These are phyloP conservation scores for Orchestia grillus DNA, from an alignment of 1,140 invertebrate species.

Conservation along the genomic window DNA sequence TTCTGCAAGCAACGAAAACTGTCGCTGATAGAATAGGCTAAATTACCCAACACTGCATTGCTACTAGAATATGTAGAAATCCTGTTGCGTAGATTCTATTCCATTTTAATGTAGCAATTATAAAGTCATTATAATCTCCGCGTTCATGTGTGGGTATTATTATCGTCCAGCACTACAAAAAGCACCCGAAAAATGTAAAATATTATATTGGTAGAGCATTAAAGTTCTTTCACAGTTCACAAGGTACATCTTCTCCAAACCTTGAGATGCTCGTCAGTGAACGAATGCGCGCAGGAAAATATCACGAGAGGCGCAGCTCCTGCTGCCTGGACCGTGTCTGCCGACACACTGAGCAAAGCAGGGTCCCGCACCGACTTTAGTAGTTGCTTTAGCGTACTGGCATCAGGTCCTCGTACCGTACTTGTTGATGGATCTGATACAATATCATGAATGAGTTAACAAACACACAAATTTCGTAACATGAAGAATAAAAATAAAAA, in stretches of 20 bases:
- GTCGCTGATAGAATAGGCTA: too few species aligned
- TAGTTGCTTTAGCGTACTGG: neutral
- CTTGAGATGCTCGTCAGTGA: neutral
- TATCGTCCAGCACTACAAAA: too few species aligned
- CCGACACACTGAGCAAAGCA: neutral
- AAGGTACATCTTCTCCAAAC: neutral
- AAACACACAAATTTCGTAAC: neutral
- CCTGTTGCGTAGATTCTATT: too few species aligned
- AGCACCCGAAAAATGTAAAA: too few species aligned
- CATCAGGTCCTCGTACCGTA: neutral
- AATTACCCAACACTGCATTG: too few species aligned
- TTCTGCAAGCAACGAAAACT: too few species aligned
- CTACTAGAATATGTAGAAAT: too few species aligned
- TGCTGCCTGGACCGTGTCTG: conserved; percentile 28
- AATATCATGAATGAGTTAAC: neutral
- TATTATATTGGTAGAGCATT: too few species aligned
- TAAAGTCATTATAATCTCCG: too few species aligned
- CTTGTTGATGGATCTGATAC: neutral
- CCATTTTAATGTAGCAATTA: too few species aligned
- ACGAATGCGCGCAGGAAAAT: conserved; percentile 15
- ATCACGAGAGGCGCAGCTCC: neutral
- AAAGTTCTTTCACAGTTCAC: neutral
- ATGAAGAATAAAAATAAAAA: neutral
- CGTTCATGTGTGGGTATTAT: too few species aligned
- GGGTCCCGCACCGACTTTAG: neutral